Conservation (phyloP, 2,113 vertebrate species). For the Erythrocercus mccallii region DNA sequence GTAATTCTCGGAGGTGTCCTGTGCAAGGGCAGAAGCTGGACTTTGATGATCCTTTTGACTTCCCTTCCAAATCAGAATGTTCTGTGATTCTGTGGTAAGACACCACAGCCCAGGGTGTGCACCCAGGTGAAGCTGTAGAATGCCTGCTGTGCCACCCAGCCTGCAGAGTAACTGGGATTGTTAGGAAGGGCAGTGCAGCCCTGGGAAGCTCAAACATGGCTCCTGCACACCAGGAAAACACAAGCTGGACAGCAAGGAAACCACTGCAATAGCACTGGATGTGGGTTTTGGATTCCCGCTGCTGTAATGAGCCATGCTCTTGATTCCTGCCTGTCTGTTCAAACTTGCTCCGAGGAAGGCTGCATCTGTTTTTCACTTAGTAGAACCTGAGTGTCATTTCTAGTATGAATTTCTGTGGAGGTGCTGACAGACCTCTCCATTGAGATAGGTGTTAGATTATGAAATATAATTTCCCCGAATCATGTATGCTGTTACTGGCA, state of each 20-base stretch:
- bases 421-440: not conserved
- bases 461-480: not conserved
- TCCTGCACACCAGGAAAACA: not conserved
- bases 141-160: rapidly evolving
- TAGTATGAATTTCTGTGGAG: not conserved
- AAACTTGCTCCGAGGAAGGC: not conserved
- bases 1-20: not conserved
- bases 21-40: not conserved
- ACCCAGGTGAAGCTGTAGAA: not conserved
- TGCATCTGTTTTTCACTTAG: not conserved
- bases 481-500: not conserved
- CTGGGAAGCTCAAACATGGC: not conserved
- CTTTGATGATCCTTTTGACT: not conserved
- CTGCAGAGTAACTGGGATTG: not conserved
- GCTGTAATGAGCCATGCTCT: not conserved
- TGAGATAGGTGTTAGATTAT: not conserved
- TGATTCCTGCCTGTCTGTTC: not conserved
- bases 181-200: not conserved
- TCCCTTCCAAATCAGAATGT: not conserved
- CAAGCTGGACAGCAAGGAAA: not conserved
- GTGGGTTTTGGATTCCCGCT: not conserved
- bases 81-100: not conserved
- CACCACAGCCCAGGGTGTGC: no score
- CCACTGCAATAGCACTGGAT: rapidly evolving
- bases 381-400: not conserved